Evolutionary conservation across 2,113 vertebrate species (phyloP).

Genomic region (Marmota flaviventris): DNA sequence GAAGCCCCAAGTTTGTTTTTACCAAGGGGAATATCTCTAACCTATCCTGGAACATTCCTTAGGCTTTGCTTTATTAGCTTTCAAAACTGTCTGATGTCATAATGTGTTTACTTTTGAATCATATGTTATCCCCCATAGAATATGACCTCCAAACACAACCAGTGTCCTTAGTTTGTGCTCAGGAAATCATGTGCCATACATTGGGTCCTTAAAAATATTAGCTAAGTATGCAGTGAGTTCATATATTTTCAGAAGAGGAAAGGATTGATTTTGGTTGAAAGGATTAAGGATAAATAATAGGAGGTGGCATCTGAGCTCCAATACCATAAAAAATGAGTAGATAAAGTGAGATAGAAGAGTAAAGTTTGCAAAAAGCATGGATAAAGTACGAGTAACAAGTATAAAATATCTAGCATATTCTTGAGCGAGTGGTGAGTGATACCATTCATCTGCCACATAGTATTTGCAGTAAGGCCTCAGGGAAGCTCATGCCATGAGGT

Average conservation of each 20-base stretch:
- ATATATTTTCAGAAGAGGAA: background rate
- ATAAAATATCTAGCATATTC: background rate
- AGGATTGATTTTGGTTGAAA: background rate
- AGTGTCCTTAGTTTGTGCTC: background rate
- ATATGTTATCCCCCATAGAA: background rate
- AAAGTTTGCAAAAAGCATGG: background rate
- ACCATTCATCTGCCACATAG: background rate
- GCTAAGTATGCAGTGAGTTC: background rate
- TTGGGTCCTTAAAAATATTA: background rate
- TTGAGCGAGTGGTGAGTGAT: background rate
- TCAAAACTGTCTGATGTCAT: background rate
- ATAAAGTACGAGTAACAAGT: background rate
- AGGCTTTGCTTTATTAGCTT: background rate
- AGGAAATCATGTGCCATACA: background rate
- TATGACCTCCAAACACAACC: background rate
- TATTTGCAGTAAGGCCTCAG: background rate
- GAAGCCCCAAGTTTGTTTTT: background rate
- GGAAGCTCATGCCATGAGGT: background rate
- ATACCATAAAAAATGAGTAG: background rate
- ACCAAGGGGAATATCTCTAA: background rate
- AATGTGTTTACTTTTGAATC: slow-evolving; percentile 3
- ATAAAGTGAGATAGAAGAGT: background rate
- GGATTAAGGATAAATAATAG: background rate
- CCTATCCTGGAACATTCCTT: background rate
- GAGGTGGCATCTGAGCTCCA: background rate